Conservation (phyloP, 2,888 invertebrate species). For the Aspidiotus rigidus region DNA sequence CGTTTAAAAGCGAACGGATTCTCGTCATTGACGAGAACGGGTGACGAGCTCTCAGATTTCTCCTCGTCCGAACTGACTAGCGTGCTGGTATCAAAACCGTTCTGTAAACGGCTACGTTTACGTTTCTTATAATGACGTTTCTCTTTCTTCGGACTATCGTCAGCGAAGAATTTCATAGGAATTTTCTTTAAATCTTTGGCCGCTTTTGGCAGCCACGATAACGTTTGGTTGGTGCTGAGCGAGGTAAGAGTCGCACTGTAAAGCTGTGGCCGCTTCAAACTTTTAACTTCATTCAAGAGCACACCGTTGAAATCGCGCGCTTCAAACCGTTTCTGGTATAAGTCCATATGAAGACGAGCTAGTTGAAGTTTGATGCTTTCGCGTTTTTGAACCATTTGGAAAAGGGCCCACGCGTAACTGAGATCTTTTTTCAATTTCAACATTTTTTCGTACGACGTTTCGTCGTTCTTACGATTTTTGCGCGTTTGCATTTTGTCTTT, state of each 20-base stretch:
- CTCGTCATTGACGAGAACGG: constrained; percentile 47
- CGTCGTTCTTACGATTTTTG: constrained; percentile 97
- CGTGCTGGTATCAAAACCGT: constrained; percentile 20
- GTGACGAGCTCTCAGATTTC: constrained; percentile 40
- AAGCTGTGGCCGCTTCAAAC: constrained; percentile 8
- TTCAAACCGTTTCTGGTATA: constrained; percentile 70
- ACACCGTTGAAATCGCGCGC: constrained; percentile 34
- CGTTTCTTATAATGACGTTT: constrained; percentile 19
- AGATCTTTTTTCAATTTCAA: constrained; percentile 89
- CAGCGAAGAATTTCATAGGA: constrained; percentile 1
- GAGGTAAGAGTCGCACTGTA: neutral
- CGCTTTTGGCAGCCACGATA: constrained; percentile 23
- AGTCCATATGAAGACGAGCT: constrained; percentile 77
- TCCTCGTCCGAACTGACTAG: constrained; percentile 30
- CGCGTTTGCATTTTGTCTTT: constrained; percentile 99
- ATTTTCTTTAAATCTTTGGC: constrained; percentile 19
- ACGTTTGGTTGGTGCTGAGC: neutral
- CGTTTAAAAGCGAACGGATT: constrained; percentile 61
- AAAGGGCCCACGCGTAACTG: constrained; percentile 74
- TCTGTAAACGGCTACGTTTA: constrained; percentile 17
- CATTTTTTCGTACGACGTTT: constrained; percentile 98
- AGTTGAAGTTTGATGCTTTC: constrained; percentile 90
- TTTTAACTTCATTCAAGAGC: constrained; percentile 23
- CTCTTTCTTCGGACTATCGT: constrained; percentile 26
- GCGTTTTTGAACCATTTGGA: constrained; percentile 82